phyloP scores from a whole-genome alignment of 1,140 invertebrate species.

The Trigoniulus corallinus region DNA sequence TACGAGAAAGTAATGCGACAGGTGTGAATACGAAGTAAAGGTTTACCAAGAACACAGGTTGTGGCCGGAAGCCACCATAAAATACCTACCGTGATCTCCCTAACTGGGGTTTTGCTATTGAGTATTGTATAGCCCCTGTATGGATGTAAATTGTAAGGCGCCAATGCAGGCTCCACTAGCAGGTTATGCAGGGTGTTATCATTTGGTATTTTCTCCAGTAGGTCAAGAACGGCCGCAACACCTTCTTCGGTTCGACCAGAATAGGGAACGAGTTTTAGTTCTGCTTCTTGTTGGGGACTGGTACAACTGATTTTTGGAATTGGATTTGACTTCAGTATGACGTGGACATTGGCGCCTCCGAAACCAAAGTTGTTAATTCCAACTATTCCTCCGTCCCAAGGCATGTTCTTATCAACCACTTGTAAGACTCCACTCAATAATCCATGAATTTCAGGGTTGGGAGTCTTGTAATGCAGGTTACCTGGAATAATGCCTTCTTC shows the following conservation, averaged over 20 bases:
- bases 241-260: constrained; percentile 73
- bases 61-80: no score
- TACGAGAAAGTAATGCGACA: no score
- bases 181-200: background rate
- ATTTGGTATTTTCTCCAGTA: constrained; percentile 13
- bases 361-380: constrained; percentile 45
- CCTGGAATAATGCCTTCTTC: constrained; percentile 30
- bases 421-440: background rate
- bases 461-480: constrained; percentile 34
- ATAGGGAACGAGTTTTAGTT: constrained; percentile 40
- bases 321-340: constrained; percentile 26
- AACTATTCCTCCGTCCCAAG: constrained; percentile 29
- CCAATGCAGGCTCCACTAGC: background rate
- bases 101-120: background rate
- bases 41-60: no score
- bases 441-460: constrained; percentile 33
- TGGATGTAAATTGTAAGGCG: background rate
- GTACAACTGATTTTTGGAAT: background rate
- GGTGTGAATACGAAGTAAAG: no score
- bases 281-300: background rate
- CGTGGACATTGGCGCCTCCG: constrained; percentile 42
- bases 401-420: constrained; percentile 24
- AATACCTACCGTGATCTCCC: background rate
- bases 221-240: constrained; percentile 44
- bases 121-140: constrained; percentile 1